phyloP scores from a whole-genome alignment of 2,113 vertebrate species.

The Barnardius zonarius region DNA sequence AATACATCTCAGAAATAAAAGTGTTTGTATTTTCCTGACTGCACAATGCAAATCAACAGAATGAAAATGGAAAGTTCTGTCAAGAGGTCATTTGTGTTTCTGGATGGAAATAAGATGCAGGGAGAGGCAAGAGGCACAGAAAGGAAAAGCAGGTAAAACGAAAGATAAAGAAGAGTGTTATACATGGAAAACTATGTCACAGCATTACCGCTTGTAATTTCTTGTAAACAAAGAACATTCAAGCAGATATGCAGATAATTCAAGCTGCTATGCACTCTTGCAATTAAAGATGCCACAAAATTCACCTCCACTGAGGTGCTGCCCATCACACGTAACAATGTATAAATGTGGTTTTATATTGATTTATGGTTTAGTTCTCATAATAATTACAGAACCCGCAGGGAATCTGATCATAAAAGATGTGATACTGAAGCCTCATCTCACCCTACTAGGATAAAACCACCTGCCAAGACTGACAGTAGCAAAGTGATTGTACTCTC shows the following conservation, averaged over 20 bases:
- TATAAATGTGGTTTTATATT: background rate
- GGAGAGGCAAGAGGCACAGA: background rate
- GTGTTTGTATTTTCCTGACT: background rate
- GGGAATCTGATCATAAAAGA: background rate
- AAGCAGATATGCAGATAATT: background rate
- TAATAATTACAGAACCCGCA: background rate
- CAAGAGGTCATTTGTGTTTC: background rate
- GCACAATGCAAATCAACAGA: slow-evolving; percentile 29
- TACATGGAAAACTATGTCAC: background rate
- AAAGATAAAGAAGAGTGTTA: background rate
- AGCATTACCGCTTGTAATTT: background rate
- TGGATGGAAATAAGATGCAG: background rate
- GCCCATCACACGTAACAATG: background rate
- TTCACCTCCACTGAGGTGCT: background rate
- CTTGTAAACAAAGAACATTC: background rate
- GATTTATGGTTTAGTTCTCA: background rate
- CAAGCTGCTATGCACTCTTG: background rate
- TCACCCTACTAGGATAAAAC: background rate
- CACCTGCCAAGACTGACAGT: background rate
- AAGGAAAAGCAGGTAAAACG: background rate
- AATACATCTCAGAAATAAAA: slow-evolving; percentile 13
- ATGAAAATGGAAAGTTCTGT: background rate
- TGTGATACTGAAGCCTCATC: background rate
- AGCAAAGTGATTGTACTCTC: rapidly evolving
- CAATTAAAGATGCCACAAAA: background rate